Evolutionary conservation across 2,797 vertebrate species (phyloP).

Genomic region (Melopsittacus undulatus): DNA sequence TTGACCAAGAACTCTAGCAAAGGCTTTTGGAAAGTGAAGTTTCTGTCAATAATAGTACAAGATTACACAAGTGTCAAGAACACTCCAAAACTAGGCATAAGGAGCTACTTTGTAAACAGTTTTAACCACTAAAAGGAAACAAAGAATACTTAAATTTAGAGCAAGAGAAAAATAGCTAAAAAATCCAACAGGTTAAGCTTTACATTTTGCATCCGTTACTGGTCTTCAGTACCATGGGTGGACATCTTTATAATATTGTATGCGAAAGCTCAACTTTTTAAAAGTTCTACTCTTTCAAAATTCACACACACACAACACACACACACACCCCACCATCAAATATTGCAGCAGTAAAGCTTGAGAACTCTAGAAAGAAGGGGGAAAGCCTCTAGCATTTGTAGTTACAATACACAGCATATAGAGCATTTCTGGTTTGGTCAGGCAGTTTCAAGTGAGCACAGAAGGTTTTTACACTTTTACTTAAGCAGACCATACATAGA

Average conservation of each 20-base stretch:
- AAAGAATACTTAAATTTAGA: neutral
- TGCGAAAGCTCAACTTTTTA: neutral
- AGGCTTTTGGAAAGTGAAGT: neutral
- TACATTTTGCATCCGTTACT: neutral
- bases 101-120: neutral
- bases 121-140: neutral
- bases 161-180: neutral
- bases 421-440: neutral
- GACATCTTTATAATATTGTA: neutral
- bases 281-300: neutral
- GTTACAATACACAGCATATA: neutral
- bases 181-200: neutral
- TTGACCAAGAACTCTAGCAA: neutral
- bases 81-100: neutral
- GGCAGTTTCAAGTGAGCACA: neutral
- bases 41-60: neutral
- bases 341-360: neutral
- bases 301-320: too few relatives aligned
- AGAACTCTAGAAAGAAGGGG: neutral
- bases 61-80: neutral
- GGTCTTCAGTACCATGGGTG: neutral
- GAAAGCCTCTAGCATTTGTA: neutral
- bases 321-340: neutral
- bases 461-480: neutral
- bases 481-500: neutral